These are phyloP conservation scores for Incurvaria masculella DNA, from an alignment of 2,888 invertebrate genomes.

Conservation along the genomic window DNA sequence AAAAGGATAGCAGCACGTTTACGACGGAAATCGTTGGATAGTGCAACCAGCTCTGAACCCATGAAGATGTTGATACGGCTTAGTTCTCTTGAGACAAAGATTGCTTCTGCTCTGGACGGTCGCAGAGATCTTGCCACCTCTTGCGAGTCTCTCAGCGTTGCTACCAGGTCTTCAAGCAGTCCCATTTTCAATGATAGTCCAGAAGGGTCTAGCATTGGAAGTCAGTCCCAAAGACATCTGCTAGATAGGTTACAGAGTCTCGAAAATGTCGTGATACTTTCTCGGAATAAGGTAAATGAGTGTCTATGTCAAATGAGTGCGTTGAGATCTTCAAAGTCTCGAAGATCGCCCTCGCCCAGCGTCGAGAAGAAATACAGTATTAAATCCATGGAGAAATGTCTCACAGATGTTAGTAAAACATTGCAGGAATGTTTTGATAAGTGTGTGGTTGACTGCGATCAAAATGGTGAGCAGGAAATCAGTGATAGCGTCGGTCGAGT, in stretches of 20 bases:
- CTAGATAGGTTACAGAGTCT: constrained; percentile 58
- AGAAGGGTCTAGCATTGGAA: constrained; percentile 37
- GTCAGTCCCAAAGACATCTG: constrained; percentile 52
- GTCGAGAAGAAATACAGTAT: constrained; percentile 63
- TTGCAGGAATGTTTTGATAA: constrained; percentile 58
- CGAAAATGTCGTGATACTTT: constrained; percentile 60
- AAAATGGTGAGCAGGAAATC: constrained; percentile 25
- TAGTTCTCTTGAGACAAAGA: constrained; percentile 74
- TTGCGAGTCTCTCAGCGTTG: constrained; percentile 53
- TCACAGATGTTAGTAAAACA: constrained; percentile 61
- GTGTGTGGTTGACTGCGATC: constrained; percentile 54
- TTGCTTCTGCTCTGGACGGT: constrained; percentile 57
- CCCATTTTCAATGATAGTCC: constrained; percentile 29
- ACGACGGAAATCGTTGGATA: constrained; percentile 74
- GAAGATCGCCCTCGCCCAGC: constrained; percentile 62
- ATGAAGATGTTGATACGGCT: constrained; percentile 76
- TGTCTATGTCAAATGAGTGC: constrained; percentile 63
- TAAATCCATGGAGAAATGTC: constrained; percentile 60
- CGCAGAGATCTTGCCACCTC: constrained; percentile 50
- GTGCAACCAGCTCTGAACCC: constrained; percentile 73
- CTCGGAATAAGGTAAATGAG: constrained; percentile 65
- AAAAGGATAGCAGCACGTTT: constrained; percentile 55
- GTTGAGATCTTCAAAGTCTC: constrained; percentile 59
- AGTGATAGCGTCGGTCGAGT: constrained; percentile 57
- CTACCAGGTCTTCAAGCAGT: constrained; percentile 38